These are phyloP conservation scores for Holothuria glaberrima DNA, from an alignment of 35 echinoderm and acorn worm species.

Conservation along the genomic window DNA sequence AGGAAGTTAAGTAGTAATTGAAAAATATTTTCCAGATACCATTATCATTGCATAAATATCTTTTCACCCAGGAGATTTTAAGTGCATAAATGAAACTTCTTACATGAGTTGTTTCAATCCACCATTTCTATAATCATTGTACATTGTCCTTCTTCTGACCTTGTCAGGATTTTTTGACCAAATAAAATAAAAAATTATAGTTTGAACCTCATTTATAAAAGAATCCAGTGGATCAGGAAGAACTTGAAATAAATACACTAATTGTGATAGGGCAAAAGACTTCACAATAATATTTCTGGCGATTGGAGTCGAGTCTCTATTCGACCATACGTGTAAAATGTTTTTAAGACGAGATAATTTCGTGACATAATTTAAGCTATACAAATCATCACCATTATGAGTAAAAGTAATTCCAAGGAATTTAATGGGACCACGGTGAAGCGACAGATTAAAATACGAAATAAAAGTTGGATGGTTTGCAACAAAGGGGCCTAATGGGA, in stretches of 20 bases:
- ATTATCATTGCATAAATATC: too few species aligned
- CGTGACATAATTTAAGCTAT: not conserved
- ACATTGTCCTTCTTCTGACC: too few species aligned
- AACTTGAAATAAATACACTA: slow-evolving; percentile 2
- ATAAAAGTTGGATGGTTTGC: not conserved
- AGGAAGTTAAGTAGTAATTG: too few species aligned
- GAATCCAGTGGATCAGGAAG: not conserved
- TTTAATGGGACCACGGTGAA: not conserved
- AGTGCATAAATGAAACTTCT: too few species aligned
- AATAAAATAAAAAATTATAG: too few species aligned
- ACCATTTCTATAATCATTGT: too few species aligned
- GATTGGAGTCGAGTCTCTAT: not conserved
- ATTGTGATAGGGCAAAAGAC: not conserved
- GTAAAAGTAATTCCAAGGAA: not conserved
- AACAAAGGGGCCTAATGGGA: too few species aligned
- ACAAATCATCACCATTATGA: slow-evolving; percentile 2
- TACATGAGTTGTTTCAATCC: too few species aligned
- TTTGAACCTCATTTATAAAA: too few species aligned
- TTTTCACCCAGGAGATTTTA: too few species aligned
- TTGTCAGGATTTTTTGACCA: too few species aligned
- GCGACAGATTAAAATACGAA: not conserved
- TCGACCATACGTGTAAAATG: not conserved
- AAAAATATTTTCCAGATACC: too few species aligned
- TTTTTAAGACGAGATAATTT: not conserved
- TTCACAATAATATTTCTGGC: not conserved